phyloP scores from a whole-genome alignment of 2,113 vertebrate species.

The Cettia cetti region DNA sequence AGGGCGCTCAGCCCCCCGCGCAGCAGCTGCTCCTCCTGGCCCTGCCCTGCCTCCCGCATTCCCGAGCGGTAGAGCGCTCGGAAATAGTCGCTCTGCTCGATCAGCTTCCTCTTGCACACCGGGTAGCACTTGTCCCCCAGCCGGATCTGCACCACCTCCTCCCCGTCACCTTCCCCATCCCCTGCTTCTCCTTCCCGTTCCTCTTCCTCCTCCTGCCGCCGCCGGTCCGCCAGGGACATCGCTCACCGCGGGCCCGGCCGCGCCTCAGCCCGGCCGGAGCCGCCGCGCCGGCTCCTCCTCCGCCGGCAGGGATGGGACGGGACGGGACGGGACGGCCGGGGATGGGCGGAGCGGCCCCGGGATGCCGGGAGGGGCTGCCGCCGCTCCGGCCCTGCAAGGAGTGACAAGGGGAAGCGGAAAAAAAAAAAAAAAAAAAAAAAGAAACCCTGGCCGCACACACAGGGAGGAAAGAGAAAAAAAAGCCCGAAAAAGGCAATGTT shows the following conservation, averaged over 20 bases:
- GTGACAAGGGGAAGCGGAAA: no score
- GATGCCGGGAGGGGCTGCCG: background rate
- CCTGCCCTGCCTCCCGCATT: slow-evolving; percentile 85
- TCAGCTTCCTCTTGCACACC: slow-evolving; percentile 88
- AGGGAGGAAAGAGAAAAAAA: background rate
- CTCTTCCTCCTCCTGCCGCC: background rate
- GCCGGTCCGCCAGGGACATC: background rate
- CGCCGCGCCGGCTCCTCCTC: background rate
- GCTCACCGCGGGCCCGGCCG: background rate
- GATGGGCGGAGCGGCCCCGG: background rate
- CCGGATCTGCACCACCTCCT: slow-evolving; percentile 84
- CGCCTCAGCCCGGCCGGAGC: background rate
- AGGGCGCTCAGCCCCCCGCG: slow-evolving; percentile 87
- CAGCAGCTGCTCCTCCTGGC: slow-evolving; percentile 85
- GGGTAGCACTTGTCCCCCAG: slow-evolving; percentile 86
- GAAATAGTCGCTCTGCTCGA: slow-evolving; percentile 96
- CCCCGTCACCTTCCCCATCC: slow-evolving; percentile 29
- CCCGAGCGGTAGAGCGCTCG: slow-evolving; percentile 92
- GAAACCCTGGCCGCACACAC: background rate
- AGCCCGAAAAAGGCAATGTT: slow-evolving; percentile 54
- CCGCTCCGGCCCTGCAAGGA: background rate
- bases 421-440: no score
- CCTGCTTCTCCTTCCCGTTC: background rate
- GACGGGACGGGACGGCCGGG: background rate
- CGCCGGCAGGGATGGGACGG: background rate